Evolutionary conservation across 2,113 vertebrate genomes (phyloP).

Genomic region (Hirundichthys speculiger): DNA sequence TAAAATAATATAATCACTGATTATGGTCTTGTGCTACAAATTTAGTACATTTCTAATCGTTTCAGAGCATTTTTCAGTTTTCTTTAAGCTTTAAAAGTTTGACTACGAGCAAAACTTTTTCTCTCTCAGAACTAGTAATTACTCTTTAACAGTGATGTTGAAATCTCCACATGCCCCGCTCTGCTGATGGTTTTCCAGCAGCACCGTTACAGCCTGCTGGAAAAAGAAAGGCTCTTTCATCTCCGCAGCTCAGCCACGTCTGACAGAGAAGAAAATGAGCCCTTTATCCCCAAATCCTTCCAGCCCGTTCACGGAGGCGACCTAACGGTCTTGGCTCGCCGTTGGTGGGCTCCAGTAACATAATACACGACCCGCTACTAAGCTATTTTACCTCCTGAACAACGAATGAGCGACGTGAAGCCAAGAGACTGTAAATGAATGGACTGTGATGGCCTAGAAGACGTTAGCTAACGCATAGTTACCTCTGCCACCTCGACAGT

Average conservation of each 20-base stretch:
- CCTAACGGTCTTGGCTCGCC: neutral
- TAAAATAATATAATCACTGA: too few relatives aligned
- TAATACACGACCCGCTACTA: neutral
- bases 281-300: constrained; percentile 1
- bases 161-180: too few relatives aligned
- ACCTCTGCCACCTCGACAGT: constrained; percentile 68
- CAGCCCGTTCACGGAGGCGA: neutral
- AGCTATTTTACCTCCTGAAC: neutral
- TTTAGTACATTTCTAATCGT: too few relatives aligned
- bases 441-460: neutral
- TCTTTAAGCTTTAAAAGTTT: too few relatives aligned
- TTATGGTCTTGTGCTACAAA: too few relatives aligned
- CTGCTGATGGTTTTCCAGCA: constrained; percentile 15
- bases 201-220: constrained; percentile 34
- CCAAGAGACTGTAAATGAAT: constrained; percentile 19
- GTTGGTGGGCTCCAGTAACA: neutral
- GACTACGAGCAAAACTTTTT: too few relatives aligned
- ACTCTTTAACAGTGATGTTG: too few relatives aligned
- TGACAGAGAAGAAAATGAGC: constrained; percentile 1
- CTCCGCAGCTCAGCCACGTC: constrained; percentile 42
- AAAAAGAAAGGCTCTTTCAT: constrained; percentile 57
- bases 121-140: too few relatives aligned
- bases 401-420: neutral
- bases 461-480: constrained; percentile 19
- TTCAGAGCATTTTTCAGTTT: too few relatives aligned